phyloP scores from a whole-genome alignment of 2,113 vertebrate genomes.

The Microcebus ravelobensis region DNA sequence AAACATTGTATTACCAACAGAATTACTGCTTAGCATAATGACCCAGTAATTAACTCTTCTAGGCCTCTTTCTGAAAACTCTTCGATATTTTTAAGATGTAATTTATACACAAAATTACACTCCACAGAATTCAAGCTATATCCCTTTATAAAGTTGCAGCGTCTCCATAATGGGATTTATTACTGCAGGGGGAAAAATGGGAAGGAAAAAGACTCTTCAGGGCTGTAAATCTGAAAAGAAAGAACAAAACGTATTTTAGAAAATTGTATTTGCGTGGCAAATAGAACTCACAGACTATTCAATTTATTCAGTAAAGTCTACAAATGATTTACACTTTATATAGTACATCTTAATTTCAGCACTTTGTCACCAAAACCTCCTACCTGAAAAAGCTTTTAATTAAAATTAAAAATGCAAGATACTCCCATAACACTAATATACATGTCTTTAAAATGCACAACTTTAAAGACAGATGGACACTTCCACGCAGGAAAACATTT shows the following conservation, averaged over 20 bases:
- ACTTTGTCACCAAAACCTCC: background rate
- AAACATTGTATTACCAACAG: conserved; percentile 30
- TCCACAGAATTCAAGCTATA: conserved; percentile 82
- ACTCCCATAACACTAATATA: background rate
- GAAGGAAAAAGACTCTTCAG: conserved; percentile 18
- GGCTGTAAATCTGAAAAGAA: conserved; percentile 49
- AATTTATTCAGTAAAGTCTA: background rate
- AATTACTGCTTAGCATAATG: background rate
- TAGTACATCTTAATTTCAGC: background rate
- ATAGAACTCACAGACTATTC: background rate
- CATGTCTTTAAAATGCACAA: background rate
- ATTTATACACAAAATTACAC: conserved; percentile 84
- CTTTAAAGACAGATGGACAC: background rate
- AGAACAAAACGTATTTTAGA: conserved; percentile 43
- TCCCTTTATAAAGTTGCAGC: conserved; percentile 76
- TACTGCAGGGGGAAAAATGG: conserved; percentile 59
- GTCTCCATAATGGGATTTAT: conserved; percentile 74
- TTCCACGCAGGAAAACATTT: background rate
- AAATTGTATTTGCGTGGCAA: background rate
- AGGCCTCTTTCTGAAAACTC: conserved; percentile 41
- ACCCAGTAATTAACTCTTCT: conserved; percentile 69
- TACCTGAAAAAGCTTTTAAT: background rate
- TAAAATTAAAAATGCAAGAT: background rate
- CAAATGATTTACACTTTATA: background rate
- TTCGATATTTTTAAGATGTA: conserved; percentile 53